Evolutionary conservation across 2,113 vertebrate genomes (phyloP).

Genomic region (Carassius gibelio): DNA sequence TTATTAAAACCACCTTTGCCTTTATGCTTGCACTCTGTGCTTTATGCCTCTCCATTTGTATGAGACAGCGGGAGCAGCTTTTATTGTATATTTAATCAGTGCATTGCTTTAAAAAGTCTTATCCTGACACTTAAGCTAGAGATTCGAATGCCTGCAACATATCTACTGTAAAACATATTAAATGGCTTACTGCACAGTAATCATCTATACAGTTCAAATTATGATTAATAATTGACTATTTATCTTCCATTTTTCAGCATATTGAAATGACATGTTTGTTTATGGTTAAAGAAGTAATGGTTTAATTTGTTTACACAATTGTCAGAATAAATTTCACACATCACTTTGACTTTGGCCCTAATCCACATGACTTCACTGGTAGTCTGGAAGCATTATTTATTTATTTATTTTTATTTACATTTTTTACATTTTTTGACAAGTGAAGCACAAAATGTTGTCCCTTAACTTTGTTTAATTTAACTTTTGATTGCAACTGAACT

Average conservation of each 20-base stretch:
- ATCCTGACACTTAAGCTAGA: constrained; percentile 8
- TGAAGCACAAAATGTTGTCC: neutral
- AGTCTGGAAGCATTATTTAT: neutral
- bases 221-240: constrained; percentile 4
- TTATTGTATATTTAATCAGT: constrained; percentile 4
- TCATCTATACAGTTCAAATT: neutral
- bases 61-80: neutral
- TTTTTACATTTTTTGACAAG: neutral
- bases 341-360: constrained; percentile 2
- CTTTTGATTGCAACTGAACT: neutral
- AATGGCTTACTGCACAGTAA: neutral
- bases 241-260: constrained; percentile 20
- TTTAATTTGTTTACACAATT: constrained; percentile 6
- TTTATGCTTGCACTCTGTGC: neutral
- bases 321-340: constrained; percentile 25
- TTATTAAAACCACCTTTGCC: constrained; percentile 34
- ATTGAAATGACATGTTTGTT: constrained; percentile 9
- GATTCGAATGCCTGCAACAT: neutral
- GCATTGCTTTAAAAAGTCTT: constrained; percentile 3
- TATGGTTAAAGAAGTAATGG: constrained; percentile 13
- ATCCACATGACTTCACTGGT: constrained; percentile 22
- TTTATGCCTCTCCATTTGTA: neutral
- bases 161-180: neutral
- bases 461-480: neutral
- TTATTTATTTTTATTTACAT: neutral